A percentile compares a stretch with the other conserved stretches of the same genome.
Evolutionary conservation across 2,797 vertebrate species (phyloP).

Genomic region (Odontamblyopus lacepedii): DNA sequence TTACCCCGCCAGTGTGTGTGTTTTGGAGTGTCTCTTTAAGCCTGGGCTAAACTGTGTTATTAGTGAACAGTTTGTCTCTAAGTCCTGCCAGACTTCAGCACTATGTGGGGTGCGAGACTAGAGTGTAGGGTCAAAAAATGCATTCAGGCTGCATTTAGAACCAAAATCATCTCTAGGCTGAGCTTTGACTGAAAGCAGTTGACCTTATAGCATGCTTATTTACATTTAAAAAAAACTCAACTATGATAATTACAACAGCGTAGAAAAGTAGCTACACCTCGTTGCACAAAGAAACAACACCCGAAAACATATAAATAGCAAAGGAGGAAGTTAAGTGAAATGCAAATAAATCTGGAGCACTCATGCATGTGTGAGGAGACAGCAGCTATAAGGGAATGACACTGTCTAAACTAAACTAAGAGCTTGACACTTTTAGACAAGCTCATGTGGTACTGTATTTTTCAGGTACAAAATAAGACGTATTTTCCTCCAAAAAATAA

Average conservation of each 20-base stretch:
- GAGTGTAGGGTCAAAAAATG: not conserved
- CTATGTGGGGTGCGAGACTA: constrained; percentile 5
- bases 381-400: not conserved
- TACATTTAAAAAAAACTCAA: too few relatives aligned
- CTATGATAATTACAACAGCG: not conserved
- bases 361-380: not conserved
- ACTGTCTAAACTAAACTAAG: not conserved
- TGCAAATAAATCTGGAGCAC: not conserved
- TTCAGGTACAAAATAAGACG: not conserved
- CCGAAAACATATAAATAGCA: not conserved
- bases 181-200: not conserved
- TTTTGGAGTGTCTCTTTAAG: constrained; percentile 15
- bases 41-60: constrained; percentile 54
- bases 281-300: not conserved
- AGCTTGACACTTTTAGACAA: not conserved
- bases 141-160: not conserved
- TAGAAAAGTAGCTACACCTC: too few relatives aligned
- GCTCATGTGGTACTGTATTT: not conserved
- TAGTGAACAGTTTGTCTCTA: constrained; percentile 55
- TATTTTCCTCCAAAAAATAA: not conserved
- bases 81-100: constrained; percentile 46
- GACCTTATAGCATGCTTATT: too few relatives aligned
- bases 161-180: not conserved
- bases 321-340: constrained; percentile 2
- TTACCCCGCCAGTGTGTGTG: not conserved